phyloP scores from a whole-genome alignment of 1,140 invertebrate species.

The Micrasema longulum region DNA sequence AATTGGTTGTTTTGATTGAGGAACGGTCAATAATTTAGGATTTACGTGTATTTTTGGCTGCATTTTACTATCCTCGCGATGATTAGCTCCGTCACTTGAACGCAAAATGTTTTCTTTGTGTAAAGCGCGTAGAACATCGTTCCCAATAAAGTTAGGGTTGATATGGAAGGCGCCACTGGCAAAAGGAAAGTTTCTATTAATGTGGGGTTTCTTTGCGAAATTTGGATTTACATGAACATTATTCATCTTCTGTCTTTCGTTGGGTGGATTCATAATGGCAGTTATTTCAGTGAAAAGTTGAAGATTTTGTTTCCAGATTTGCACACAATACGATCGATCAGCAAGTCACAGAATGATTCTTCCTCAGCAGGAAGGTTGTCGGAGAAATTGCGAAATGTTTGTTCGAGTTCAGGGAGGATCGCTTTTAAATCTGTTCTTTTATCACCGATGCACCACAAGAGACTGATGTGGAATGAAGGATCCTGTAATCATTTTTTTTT shows the following conservation, averaged over 20 bases:
- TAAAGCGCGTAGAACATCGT: slow-evolving; percentile 8
- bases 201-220: slow-evolving; percentile 39
- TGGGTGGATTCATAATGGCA: not conserved
- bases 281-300: slow-evolving; percentile 36
- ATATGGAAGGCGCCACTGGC: slow-evolving; percentile 22
- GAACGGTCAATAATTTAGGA: slow-evolving; percentile 43
- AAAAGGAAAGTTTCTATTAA: slow-evolving; percentile 36
- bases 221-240: slow-evolving; percentile 49
- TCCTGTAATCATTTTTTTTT: slow-evolving; percentile 69
- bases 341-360: slow-evolving; percentile 53
- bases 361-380: slow-evolving; percentile 55
- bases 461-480: slow-evolving; percentile 78
- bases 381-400: slow-evolving; percentile 60
- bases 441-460: slow-evolving; percentile 75
- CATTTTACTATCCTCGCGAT: too few species aligned
- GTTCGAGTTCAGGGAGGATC: slow-evolving; percentile 61
- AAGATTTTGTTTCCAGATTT: slow-evolving; percentile 47
- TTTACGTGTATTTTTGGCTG: slow-evolving; percentile 49
- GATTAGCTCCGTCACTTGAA: too few species aligned
- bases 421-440: slow-evolving; percentile 63
- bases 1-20: too few species aligned
- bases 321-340: slow-evolving; percentile 54
- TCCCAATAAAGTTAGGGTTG: slow-evolving; percentile 47
- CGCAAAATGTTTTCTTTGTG: not conserved
- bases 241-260: slow-evolving; percentile 5